Base-by-base conservation (phyloP, 1,140 invertebrate species). In the Musca vetustissima region DNA sequence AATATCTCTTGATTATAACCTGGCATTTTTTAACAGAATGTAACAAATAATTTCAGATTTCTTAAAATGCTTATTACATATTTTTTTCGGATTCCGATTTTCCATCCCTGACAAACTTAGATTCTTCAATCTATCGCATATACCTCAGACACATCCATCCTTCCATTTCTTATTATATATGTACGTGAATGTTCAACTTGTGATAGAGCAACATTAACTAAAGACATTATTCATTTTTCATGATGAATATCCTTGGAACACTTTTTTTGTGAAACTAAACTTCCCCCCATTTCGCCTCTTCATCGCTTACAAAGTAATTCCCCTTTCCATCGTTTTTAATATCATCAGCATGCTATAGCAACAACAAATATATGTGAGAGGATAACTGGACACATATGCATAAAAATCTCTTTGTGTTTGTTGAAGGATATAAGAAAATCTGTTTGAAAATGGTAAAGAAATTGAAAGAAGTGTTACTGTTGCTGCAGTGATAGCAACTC, bases 161-260 rank as follows among this genome's bases (percentile, higher is more conserved):
- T 32, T 32, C 28, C 28, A n/a, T n/a, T n/a, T n/a, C n/a, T n/a
- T n/a, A n/a, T n/a, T n/a, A n/a, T n/a, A 13, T 8, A 43, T 13
- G 36, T 7, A 43, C 36, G 36, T 43, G 36, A 43, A 43, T 43
- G 36, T 43, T 43, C 36, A 43, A 43, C 4, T 43, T 43, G 28
- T 32, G 55, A 28, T 57, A 57, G 28, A 28, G 15, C 17, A 61
- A 36, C 25, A 61, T 61, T 61, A 61, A 61, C 28, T 61, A 36
- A 61, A 61, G 28, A 61, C 57, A 61, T 61, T 61, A 61, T 61
- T 61, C 57, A 61, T 61, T 61, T 61, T 61, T 19, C 19, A 61
- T 61, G 57, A 61, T 61, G 57, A 61, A 61, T 61, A 61, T 61
- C 57, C 57, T 61, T 1, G 17, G 32, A 61, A 61, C 28, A 36